Evolutionary conservation across 2,888 invertebrate genomes (phyloP).

Genomic region (Pardosa pseudoannulata): DNA sequence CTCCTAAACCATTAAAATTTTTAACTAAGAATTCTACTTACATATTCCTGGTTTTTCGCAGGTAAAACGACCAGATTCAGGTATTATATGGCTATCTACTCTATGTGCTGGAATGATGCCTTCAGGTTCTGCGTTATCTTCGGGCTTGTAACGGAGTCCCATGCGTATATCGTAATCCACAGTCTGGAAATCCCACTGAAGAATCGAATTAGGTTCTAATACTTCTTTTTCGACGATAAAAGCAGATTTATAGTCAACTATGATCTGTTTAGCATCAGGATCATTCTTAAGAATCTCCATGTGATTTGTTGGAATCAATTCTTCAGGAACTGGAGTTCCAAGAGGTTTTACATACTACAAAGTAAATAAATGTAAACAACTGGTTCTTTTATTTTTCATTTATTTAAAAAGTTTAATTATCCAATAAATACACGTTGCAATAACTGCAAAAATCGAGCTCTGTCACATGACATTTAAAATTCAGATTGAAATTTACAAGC

Average conservation of each 20-base stretch:
- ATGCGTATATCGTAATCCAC: slow-evolving; percentile 41
- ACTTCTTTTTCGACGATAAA: slow-evolving; percentile 28
- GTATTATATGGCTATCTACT: slow-evolving; percentile 48
- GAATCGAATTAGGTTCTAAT: slow-evolving; percentile 30
- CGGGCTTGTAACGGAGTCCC: slow-evolving; percentile 32
- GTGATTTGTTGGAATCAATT: slow-evolving; percentile 12
- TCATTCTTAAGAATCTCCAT: slow-evolving; percentile 37
- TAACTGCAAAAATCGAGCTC: no score
- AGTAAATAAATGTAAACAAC: not conserved
- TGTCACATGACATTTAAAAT: no score
- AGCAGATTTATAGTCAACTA: slow-evolving; percentile 22
- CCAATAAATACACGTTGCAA: no score
- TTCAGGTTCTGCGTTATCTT: slow-evolving; percentile 24
- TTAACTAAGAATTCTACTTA: no score
- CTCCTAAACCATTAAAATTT: no score
- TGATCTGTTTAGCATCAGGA: slow-evolving; percentile 23
- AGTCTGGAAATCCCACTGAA: slow-evolving; percentile 60
- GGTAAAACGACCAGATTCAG: slow-evolving; percentile 53
- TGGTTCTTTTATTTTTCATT: no score
- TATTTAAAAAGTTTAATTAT: no score
- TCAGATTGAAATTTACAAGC: no score
- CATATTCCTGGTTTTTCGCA: slow-evolving; percentile 58
- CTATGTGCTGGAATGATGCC: slow-evolving; percentile 46
- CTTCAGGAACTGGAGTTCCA: slow-evolving; percentile 38
- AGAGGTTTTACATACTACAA: slow-evolving; percentile 51